A percentile compares a stretch with the other conserved stretches of the same genome.
These are phyloP conservation scores for Pitangus sulphuratus DNA, from an alignment of 2,797 vertebrate genomes.

Conservation along the genomic window DNA sequence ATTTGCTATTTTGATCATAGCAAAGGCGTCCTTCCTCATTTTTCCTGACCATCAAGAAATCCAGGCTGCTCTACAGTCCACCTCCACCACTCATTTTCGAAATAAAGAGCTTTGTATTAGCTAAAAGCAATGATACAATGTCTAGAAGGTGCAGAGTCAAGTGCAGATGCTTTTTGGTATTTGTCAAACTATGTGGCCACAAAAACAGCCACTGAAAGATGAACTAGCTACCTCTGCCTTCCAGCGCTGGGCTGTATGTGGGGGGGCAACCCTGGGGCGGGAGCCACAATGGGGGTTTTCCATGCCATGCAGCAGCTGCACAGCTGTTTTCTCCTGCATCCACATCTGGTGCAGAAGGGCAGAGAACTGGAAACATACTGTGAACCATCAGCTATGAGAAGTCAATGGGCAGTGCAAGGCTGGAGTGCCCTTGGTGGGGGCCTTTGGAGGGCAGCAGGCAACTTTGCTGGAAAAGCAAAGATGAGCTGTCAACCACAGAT, in stretches of 20 bases:
- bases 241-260: background rate
- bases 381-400: background rate
- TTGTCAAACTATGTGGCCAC: background rate
- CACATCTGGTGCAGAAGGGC: background rate
- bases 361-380: background rate
- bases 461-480: background rate
- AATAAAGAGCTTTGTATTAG: background rate
- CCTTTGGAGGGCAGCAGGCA: background rate
- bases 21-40: background rate
- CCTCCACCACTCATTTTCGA: background rate
- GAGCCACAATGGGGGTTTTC: background rate
- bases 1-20: background rate
- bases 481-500: background rate
- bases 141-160: background rate
- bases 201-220: background rate
- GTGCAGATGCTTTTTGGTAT: background rate
- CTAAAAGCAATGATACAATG: background rate
- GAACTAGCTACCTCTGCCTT: accelerated
- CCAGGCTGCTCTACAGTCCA: background rate
- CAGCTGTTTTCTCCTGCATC: background rate
- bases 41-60: background rate
- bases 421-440: background rate
- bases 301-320: accelerated
- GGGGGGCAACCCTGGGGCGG: accelerated
- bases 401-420: background rate